Evolutionary conservation across 2,888 invertebrate species (phyloP), one percentile per base, ranked within the genome.

Genomic region (Hyposoter didymator): DNA sequence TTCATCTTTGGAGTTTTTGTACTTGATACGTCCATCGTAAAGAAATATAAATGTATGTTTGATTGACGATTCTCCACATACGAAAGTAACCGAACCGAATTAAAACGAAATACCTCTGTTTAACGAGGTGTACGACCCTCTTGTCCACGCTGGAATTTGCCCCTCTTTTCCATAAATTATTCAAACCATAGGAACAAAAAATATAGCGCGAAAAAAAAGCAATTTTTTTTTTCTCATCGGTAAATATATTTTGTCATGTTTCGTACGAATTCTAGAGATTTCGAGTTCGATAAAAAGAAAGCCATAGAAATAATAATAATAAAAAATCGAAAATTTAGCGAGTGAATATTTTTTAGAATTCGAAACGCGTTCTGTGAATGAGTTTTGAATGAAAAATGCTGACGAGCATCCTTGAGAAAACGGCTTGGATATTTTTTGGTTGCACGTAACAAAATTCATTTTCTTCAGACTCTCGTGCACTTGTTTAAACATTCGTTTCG

Each of bases 91-190:
- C 62, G 62, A 43, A 64, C 64, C 70, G 75, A 80, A 84, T 84
- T 75, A 45, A 49, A 84, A 84, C 72, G 17, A 80, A 80, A 79
- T 52, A 28, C 59, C 73, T 62, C 78, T 49, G 32, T 79, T 19
- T 7, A 67, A 55, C 55, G 67, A 62, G 75, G 64, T 64, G 47
- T 76, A 39, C 28, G 75, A 76, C 49, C 49, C 64, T 45, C 47
- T 7, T 19, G 64, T 64, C 35, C 43, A n/a, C 19, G 28, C n/a
- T 32, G 45, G n/a, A 47, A n/a, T 39, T 67, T 49, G 19, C 7
- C 39, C 22, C 28, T 22, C 2, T 52, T 17, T 17, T 47, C 47
- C 19, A 75, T 62, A 45, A 74, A 74, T 62, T 59, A 59, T 59
- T 22, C 22, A 73, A 39, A 10, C 39, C 10, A 12, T 22, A 22